Percentiles rank a stretch among this genome's conserved stretches.
Conservation (phyloP, 1,140 invertebrate genomes). For the Zaprionus tsacasi region DNA sequence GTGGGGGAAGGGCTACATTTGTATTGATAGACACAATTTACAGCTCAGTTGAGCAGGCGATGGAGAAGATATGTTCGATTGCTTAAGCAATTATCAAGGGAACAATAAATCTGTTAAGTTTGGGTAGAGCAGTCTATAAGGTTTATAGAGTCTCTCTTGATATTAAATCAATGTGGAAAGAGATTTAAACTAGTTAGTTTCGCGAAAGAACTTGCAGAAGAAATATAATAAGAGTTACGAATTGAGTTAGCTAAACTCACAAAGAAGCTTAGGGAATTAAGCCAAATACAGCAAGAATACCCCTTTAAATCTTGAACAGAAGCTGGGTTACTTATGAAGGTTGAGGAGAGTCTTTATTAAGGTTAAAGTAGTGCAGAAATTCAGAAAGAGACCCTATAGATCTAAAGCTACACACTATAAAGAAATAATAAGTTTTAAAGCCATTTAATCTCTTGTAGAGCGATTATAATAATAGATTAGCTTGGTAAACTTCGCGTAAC, state of each 20-base stretch:
- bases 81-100: conserved; percentile 9
- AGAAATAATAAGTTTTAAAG: not conserved
- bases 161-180: not conserved
- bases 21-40: conserved; percentile 23
- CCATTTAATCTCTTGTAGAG: not conserved
- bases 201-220: no score
- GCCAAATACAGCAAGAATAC: no score
- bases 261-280: no score
- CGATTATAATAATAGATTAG: not conserved
- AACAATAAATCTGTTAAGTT: not conserved
- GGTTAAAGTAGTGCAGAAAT: no score
- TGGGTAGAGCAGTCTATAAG: not conserved
- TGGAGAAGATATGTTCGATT: conserved; percentile 17
- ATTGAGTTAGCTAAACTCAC: no score
- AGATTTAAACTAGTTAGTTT: no score
- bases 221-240: no score
- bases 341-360: no score
- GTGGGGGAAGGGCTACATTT: not conserved
- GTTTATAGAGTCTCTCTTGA: not conserved
- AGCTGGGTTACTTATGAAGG: no score
- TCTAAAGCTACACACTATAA: no score
- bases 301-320: no score
- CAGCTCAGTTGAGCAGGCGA: not conserved
- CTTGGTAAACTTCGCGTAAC: not conserved
- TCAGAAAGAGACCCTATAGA: no score